Evolutionary conservation across 2,113 vertebrate species (phyloP), one percentile per base, ranked within the genome.

Genomic region (Dascyllus trimaculatus): DNA sequence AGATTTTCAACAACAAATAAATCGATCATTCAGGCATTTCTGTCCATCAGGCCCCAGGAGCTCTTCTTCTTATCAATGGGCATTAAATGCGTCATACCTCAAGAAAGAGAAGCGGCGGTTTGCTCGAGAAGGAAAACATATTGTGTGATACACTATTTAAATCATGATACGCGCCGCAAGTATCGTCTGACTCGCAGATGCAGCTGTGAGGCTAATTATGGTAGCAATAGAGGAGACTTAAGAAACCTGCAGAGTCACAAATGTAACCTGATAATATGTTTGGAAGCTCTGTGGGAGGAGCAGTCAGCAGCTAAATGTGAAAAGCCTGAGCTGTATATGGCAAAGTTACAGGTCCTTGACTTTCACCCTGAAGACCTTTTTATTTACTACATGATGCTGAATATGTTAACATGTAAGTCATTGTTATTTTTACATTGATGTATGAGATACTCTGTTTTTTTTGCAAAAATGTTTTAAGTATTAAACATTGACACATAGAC

Each of bases 391-490:
- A 52, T 63, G 52, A 84, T 83, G 68, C 80, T 80, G 78, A 87
- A 73, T 40, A 75, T 72, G 73, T 82, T 78, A 87, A 90, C 75
- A 70, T 85, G 57, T 45, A 66, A 66, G 43, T 80, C 60, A 80
- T 73, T 53, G 65, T 78, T 81, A 78, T 90, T 93, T 92, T 92
- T 90, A 90, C 75, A 91, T 76, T 74, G 68, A 72, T 77, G 49
- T 75, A 80, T 62, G 69, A 82, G 82, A 75, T 80, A 62, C 90
- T 83, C 17, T 89, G n/a, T n/a, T n/a, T 87, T 92, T 72, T n/a
- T 69, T 70, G 71, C 67, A 84, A 85, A 82, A 71, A 32, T 8
- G 40, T 66, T 64, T 85, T 40, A 68, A 61, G 65, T 87, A 78
- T 92, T 89, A 88, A 74, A 81, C 82, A 78, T 82, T 21, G 54